Evolutionary conservation across 2,888 invertebrate species (phyloP).

Genomic region (Pyralis farinalis): DNA sequence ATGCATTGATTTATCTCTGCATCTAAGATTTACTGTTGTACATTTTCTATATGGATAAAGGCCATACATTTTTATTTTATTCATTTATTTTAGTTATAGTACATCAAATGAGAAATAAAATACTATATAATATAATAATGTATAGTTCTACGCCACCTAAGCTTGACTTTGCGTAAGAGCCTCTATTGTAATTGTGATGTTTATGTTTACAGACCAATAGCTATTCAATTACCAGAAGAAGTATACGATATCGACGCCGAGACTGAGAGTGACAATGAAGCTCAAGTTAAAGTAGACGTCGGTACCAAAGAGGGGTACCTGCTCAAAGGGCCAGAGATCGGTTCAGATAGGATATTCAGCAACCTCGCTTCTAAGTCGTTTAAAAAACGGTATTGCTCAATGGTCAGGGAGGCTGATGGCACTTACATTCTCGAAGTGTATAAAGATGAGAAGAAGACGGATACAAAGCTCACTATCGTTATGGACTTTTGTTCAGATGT

Average conservation of each 20-base stretch:
- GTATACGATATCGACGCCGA: conserved; percentile 95
- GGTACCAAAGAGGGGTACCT: conserved; percentile 95
- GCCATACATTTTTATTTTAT: too few species aligned
- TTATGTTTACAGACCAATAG: conserved; percentile 45
- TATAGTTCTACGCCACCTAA: too few species aligned
- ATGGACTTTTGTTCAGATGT: conserved; percentile 97
- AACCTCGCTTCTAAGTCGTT: conserved; percentile 96
- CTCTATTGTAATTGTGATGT: too few species aligned
- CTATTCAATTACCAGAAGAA: conserved; percentile 84
- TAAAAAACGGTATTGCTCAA: conserved; percentile 93
- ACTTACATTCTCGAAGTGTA: conserved; percentile 95
- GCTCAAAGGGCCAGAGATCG: conserved; percentile 95
- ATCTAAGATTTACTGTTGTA: too few species aligned
- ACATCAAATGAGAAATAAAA: too few species aligned
- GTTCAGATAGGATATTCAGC: conserved; percentile 93
- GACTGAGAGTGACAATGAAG: conserved; percentile 89
- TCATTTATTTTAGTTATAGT: too few species aligned
- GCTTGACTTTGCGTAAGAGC: too few species aligned
- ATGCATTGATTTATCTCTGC: too few species aligned
- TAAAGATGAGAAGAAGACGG: conserved; percentile 95
- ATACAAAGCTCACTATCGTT: conserved; percentile 94
- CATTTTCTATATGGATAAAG: too few species aligned
- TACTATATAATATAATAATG: too few species aligned
- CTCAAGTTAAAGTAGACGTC: conserved; percentile 85
- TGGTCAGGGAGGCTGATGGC: conserved; percentile 94